A percentile compares a stretch with the other conserved stretches of the same genome.
Conservation (phyloP, 1,140 invertebrate species). For the Branchinecta lindahli region DNA sequence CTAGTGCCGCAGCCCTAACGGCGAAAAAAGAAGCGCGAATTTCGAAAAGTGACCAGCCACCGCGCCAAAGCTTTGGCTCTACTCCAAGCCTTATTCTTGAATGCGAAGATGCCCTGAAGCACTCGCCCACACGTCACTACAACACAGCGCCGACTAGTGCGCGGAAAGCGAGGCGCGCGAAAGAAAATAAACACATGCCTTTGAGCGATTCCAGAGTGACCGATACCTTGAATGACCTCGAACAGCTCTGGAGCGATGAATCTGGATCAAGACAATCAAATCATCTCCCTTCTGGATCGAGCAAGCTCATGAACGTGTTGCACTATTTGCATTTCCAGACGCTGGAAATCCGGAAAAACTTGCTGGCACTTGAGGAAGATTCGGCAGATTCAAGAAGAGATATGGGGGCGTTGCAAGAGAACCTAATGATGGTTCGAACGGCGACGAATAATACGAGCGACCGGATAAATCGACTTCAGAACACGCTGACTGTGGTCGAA, state of each 20-base stretch:
- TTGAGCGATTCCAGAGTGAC: neutral
- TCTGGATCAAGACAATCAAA: neutral
- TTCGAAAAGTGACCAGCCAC: neutral
- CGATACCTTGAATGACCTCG: neutral
- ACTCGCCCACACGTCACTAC: neutral
- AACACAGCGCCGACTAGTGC: neutral
- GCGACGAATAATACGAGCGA: neutral
- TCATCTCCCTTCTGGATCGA: neutral
- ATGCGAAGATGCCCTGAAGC: neutral
- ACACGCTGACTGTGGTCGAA: neutral
- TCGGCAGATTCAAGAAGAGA: neutral
- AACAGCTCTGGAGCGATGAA: neutral
- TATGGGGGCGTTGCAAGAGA: neutral
- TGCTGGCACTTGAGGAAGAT: neutral
- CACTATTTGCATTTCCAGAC: constrained; percentile 6
- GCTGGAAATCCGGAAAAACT: neutral
- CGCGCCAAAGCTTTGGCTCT: neutral
- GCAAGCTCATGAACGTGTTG: neutral
- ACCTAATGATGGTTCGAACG: neutral
- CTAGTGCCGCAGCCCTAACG: neutral
- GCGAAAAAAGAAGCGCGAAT: neutral
- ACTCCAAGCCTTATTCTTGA: neutral
- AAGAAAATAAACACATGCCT: neutral
- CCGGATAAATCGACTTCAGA: neutral
- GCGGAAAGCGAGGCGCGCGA: neutral